phyloP scores from a whole-genome alignment of 2,797 vertebrate species.

The Simalia tracyae region DNA sequence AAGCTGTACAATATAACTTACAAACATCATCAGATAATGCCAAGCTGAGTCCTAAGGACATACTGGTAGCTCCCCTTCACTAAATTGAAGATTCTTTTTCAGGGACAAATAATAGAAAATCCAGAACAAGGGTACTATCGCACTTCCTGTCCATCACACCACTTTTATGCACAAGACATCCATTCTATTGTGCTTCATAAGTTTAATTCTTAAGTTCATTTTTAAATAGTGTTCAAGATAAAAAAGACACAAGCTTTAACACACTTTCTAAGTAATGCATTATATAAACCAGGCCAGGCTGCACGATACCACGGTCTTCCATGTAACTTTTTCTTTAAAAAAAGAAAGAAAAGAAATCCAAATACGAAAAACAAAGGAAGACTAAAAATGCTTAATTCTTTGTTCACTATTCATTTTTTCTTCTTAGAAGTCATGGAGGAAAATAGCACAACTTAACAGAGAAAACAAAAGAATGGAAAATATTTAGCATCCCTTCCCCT shows the following conservation, averaged over 20 bases:
- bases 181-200: neutral
- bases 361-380: neutral
- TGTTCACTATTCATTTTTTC: neutral
- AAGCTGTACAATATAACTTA: neutral
- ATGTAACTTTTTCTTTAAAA: neutral
- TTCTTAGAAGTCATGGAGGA: neutral
- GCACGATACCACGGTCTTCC: neutral
- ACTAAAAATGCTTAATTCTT: neutral
- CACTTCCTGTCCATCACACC: neutral
- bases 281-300: neutral
- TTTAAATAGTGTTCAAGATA: conserved; percentile 1
- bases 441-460: neutral
- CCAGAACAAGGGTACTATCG: neutral
- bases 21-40: neutral
- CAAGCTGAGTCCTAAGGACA: neutral
- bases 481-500: neutral
- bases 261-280: neutral
- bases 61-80: neutral
- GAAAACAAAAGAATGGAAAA: neutral
- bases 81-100: neutral
- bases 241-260: too few species aligned
- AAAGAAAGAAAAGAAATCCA: neutral
- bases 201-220: neutral
- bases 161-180: neutral
- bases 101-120: neutral